Evolutionary conservation across 37 sponge, comb jelly and placozoan species (phyloP), one percentile per base, ranked within the genome.

Genomic region (Agelas oroides): DNA sequence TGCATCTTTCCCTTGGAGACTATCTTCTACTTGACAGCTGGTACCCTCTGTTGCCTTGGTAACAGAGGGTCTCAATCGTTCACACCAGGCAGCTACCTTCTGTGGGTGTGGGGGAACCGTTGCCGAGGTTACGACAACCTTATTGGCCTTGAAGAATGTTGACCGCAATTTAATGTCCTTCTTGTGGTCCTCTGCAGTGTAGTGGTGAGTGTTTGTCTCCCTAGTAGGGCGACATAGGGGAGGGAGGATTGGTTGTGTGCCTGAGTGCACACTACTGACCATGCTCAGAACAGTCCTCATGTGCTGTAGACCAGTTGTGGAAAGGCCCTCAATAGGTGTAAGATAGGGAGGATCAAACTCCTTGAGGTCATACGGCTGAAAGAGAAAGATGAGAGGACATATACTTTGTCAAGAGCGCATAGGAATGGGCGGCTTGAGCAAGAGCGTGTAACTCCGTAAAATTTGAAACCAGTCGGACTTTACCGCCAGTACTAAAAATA

Each of bases 301-400:
- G 27, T 80, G 86, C 20, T 21, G 23, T 3, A 90, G 53, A 20
- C 80, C 79, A 66, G 53, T 77, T 2, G 63, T 13, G 27, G 79
- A 74, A 40, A 78, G 72, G 6, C 31, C 21, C 41, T 80, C 6
- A 19, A 6, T 19, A 46, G 46, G 28, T 28, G 28, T 30, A 2
- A 38, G 27, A n/a, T 58, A 82, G 41, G 85, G 15, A 15, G 80
- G 81, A 3, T 74, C 36, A 79, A 80, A 84, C 59, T 79, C 81
- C 37, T 46, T 62, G 14, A 90, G 59, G 19, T 90, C 86, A 53
- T 80, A 79, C 8, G 84, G 38, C 89, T 89, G 28, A 17, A 3
- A 67, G 59, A 54, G 21, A 78, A 34, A 59, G 11, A 27, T 18
- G 3, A 19, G 15, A n/a, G 67, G 1, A 27, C 34, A n/a, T 46